Evolutionary conservation across 2,113 vertebrate genomes (phyloP), one percentile per base, ranked within the genome.

Genomic region (Sander lucioperca): DNA sequence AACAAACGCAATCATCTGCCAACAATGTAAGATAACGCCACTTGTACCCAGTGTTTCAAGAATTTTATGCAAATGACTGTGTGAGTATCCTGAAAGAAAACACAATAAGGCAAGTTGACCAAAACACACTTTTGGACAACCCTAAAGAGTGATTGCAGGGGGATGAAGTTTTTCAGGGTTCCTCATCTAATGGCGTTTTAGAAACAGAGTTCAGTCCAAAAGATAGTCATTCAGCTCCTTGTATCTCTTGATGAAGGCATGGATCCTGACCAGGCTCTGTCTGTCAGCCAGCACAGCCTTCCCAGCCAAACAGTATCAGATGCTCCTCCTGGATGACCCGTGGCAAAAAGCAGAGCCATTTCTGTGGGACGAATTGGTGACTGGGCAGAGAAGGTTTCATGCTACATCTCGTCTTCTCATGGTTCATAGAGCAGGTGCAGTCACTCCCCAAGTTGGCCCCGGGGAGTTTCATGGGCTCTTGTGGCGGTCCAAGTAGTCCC

Each of bases 261-360:
- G 80, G 88, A 83, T 86, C 74, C 72, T 50, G 82, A 81, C 70
- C 82, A 69, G 80, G 19, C 56, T 85, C 69, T 69, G 70, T 88
- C 86, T 76, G 74, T 89, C 85, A 79, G 82, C 83, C 77, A 79
- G 79, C 74, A 87, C 48, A 39, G 85, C 88, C 54, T 74, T 72
- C 65, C 67, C 75, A 45, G 69, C 57, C 86, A 84, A 86, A 75
- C 11, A 0, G 65, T 88, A 90, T 87, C 92, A 91, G 86, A 90
- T 89, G 86, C 72, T 71, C 39, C 11, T 75, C 65, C 25, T 74
- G 48, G 78, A 81, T 73, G 85, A 73, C 69, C 73, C 19, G 51
- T 62, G 83, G 68, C 72, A 33, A 23, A 86, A 73, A 72, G 18
- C 23, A 54, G 33, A 70, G 61, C 59, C 30, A 23, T 51, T 76